phyloP scores from a whole-genome alignment of 1,140 invertebrate species.

The Musca vetustissima region DNA sequence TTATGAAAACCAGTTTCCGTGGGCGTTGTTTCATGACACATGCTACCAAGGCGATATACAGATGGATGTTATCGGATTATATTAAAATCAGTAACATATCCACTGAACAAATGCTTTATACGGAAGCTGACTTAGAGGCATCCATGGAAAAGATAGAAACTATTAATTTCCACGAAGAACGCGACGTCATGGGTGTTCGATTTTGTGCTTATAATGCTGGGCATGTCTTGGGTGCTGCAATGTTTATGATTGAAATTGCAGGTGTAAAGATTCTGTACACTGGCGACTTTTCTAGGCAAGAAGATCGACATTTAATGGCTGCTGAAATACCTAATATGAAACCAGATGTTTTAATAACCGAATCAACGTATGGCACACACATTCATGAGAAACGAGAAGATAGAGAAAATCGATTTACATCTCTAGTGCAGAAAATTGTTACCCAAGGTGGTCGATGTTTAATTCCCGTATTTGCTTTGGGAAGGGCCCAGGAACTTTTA shows the following conservation, averaged over 20 bases:
- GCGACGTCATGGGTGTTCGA: constrained; percentile 93
- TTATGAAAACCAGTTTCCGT: constrained; percentile 96
- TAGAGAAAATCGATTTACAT: constrained; percentile 91
- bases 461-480: constrained; percentile 98
- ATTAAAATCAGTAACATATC: constrained; percentile 99
- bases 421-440: constrained; percentile 94
- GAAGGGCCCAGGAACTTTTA: constrained; percentile 94
- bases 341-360: constrained; percentile 96
- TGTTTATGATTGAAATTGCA: constrained; percentile 99
- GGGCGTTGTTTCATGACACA: constrained; percentile 99
- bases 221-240: constrained; percentile 97
- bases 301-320: constrained; percentile 98
- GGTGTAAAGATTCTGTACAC: constrained; percentile 96
- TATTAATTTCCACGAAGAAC: constrained; percentile 98
- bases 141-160: constrained; percentile 99
- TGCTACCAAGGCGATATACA: constrained; percentile 98
- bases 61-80: constrained; percentile 98
- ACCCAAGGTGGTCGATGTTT: constrained; percentile 93
- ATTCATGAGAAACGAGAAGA: constrained; percentile 98
- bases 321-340: constrained; percentile 96
- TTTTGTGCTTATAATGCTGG: constrained; percentile 99
- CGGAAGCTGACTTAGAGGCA: constrained; percentile 93
- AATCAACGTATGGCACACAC: constrained; percentile 99
- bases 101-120: constrained; percentile 96
- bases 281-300: constrained; percentile 97